These are phyloP conservation scores for Drosophila picticornis DNA, from an alignment of 2,888 invertebrate species.

Conservation along the genomic window DNA sequence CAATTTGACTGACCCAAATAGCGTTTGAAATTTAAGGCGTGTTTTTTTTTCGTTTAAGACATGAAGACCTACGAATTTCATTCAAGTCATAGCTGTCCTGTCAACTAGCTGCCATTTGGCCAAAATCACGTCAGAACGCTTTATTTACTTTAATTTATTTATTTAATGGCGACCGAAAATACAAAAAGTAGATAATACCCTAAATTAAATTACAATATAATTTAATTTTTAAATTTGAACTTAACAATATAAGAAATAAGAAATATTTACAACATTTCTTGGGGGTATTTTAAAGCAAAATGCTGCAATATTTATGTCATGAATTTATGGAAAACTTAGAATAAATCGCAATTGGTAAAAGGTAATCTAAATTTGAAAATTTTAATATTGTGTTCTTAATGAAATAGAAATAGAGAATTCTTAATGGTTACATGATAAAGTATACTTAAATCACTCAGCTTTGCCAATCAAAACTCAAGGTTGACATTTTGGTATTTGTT, in stretches of 20 bases:
- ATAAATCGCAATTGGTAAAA: neutral
- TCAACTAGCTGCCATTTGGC: constrained; percentile 22
- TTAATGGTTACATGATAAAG: neutral
- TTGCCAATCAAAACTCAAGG: neutral
- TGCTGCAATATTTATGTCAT: neutral
- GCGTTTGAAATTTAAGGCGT: constrained; percentile 20
- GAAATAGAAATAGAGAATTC: neutral
- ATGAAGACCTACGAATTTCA: constrained; percentile 10
- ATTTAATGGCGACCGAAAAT: too few relatives aligned
- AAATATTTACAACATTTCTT: neutral
- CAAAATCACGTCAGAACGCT: constrained; percentile 51
- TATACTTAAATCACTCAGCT: neutral
- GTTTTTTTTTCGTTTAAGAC: constrained; percentile 15
- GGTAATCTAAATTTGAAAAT: too few relatives aligned
- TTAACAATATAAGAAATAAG: neutral
- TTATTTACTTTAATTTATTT: neutral
- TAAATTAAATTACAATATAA: neutral
- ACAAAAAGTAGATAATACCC: neutral
- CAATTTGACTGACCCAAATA: constrained; percentile 36
- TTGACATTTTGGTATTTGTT: neutral
- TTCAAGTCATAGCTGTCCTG: constrained; percentile 31
- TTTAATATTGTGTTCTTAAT: too few relatives aligned
- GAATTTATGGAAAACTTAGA: neutral
- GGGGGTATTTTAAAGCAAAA: neutral
- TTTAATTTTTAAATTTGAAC: neutral